Base-by-base conservation (phyloP, 2,113 vertebrate species). In the Halichoeres trimaculatus region DNA sequence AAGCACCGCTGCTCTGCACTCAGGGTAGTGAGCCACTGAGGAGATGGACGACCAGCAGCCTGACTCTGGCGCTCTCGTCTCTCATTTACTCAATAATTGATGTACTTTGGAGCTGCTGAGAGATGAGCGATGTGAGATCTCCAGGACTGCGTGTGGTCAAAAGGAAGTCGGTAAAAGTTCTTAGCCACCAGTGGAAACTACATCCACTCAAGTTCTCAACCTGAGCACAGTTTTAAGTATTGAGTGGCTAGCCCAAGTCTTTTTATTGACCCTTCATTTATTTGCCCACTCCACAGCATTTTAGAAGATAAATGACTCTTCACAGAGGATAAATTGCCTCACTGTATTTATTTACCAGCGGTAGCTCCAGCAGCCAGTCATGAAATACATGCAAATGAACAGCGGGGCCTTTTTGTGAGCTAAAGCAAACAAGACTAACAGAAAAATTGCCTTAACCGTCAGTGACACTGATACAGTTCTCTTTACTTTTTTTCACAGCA, bases 71-170 rank as follows among this genome's bases (percentile, higher is more conserved):
- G 36, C 69, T 71, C 48, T 78, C n/a, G 10, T 35, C 55, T 81
- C 79, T 76, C 68, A 62, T 70, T 71, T 74, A 35, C 69, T 87
- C 66, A 85, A 78, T 81, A 70, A 88, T 76, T 67, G 12, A 86
- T 85, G 65, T 13, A 23, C 53, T 35, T 68, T 73, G 52, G 51
- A 36, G 47, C 41, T 76, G 69, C 50, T 59, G 64, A 69, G 62
- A 64, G 69, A 71, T 17, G 55, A 63, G 74, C 1, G 48, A 45
- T 48, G 24, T 57, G 72, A 61, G 68, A 41, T 20, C 41, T 68
- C 13, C 24, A 19, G 20, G 45, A 64, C 53, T 52, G 26, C 51
- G 50, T 22, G 78, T 38, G 34, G 40, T 66, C 51, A 71, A 64
- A 64, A 11, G 30, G 23, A 22, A 48, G 57, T 70, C 23, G 45